Base-by-base conservation (phyloP, 1,140 invertebrate species). In the Drosophila trapezifrons region DNA sequence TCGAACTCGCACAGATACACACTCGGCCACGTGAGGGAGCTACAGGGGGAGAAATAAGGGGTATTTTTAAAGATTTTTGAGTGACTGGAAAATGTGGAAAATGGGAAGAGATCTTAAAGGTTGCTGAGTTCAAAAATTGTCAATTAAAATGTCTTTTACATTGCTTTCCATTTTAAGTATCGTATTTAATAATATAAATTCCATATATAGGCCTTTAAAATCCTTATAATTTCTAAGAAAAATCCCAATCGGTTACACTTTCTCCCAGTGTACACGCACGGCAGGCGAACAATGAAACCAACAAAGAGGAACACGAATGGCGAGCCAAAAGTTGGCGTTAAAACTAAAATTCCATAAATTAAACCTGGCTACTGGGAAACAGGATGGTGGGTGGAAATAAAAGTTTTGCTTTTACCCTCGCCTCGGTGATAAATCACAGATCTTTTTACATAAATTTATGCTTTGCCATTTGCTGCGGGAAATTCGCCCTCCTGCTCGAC, bases 361-460 rank as follows among this genome's bases (percentile, higher is more conserved):
- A 87, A 87, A 77, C 69, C 67, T 85, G 64, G 75, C 64, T 52
- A 27, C 56, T 22, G 70, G 29, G 37, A 20, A 45, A 25, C 8
- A 35, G 18, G 17, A 35, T 37, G 56, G 52, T 54, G 46, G 55
- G 62, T 55, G 77, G 80, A 80, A 89, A 89, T 87, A 89, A 87
- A 87, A 87, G 84, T 87, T 87, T 87, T 78, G 60, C 65, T 65
- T 75, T 49, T 49, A 63, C 69, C 64, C 80, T 25, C 64, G 59
- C 42, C 18, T 45, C 32, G 40, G 76, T 67, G 79, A 89, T 87
- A 87, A 87, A 87, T 87, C 84, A 87, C 85, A 87, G 84, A 84
- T 87, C 84, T 87, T 87, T 85, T 87, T 87, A 87, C 84, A 89
- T 87, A 87, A 87, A 87, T 87, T 87, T 87, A 89, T 87, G 84